phyloP scores from a whole-genome alignment of 2,113 vertebrate genomes.

The Phyllostomus discolor region DNA sequence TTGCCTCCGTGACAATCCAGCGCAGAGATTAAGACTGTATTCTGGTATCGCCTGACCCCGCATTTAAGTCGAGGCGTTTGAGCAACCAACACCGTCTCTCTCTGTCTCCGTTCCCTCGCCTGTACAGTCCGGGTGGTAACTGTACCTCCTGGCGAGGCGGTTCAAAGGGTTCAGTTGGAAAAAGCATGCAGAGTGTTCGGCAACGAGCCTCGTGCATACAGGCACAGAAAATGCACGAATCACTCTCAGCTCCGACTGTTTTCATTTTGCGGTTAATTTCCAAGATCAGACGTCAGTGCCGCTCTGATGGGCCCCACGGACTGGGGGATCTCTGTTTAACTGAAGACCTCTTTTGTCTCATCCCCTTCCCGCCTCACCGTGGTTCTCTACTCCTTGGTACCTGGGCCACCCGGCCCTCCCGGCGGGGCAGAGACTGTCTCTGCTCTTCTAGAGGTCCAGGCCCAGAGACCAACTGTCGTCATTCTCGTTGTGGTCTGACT shows the following conservation, averaged over 20 bases:
- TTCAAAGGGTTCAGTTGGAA: constrained; percentile 4
- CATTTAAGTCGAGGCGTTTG: background rate
- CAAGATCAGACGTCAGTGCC: background rate
- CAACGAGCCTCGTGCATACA: background rate
- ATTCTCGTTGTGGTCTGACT: background rate
- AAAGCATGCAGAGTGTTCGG: background rate
- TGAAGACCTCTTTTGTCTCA: background rate
- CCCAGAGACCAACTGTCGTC: background rate
- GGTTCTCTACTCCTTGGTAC: background rate
- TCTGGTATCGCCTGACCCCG: background rate
- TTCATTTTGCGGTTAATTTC: background rate
- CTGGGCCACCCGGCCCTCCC: background rate
- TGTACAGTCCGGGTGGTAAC: background rate
- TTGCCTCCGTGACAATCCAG: background rate
- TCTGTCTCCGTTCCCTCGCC: background rate
- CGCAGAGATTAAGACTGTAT: background rate
- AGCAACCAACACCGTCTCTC: background rate
- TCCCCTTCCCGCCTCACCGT: background rate
- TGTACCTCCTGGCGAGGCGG: background rate
- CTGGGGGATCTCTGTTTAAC: background rate
- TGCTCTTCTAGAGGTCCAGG: background rate
- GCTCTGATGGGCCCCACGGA: background rate
- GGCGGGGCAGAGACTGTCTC: fast-evolving
- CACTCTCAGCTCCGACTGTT: background rate
- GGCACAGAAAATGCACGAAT: background rate